Conservation (phyloP, 2,797 vertebrate species). For the Crocodylus rhombifer region DNA sequence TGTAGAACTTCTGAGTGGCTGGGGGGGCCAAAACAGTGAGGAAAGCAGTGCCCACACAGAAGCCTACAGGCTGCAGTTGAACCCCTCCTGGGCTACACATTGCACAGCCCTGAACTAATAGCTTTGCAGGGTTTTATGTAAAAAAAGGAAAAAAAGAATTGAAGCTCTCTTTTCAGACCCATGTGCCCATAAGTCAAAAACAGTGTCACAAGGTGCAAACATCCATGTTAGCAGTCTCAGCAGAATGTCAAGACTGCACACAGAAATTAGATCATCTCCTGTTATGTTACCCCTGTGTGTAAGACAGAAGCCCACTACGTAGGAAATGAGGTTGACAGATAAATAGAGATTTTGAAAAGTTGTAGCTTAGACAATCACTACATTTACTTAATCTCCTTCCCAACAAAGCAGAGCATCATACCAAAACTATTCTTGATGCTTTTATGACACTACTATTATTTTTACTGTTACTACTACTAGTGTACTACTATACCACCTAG, state of each 20-base stretch:
- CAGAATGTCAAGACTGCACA: neutral
- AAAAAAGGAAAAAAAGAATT: neutral
- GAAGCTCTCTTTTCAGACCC: neutral
- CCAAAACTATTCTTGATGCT: neutral
- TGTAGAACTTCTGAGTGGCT: no score
- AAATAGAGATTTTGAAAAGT: neutral
- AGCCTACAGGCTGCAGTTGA: no score
- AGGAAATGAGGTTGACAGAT: neutral
- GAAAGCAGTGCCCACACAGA: no score
- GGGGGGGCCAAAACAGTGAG: no score
- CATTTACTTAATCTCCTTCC: neutral
- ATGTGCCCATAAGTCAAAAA: neutral
- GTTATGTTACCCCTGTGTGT: neutral
- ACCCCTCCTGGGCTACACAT: no score
- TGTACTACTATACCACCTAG: neutral
- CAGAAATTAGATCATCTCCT: neutral
- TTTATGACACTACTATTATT: neutral
- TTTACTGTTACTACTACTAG: neutral
- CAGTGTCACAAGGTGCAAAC: neutral
- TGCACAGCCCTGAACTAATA: no score
- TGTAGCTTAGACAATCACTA: neutral
- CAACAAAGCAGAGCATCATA: neutral
- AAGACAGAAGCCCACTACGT: neutral
- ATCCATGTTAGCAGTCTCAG: neutral
- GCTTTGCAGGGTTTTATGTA: rapidly evolving